Percentiles rank a stretch among this genome's conserved stretches.
Evolutionary conservation across 2,113 vertebrate genomes (phyloP).

Genomic region (Laticauda laticaudata): DNA sequence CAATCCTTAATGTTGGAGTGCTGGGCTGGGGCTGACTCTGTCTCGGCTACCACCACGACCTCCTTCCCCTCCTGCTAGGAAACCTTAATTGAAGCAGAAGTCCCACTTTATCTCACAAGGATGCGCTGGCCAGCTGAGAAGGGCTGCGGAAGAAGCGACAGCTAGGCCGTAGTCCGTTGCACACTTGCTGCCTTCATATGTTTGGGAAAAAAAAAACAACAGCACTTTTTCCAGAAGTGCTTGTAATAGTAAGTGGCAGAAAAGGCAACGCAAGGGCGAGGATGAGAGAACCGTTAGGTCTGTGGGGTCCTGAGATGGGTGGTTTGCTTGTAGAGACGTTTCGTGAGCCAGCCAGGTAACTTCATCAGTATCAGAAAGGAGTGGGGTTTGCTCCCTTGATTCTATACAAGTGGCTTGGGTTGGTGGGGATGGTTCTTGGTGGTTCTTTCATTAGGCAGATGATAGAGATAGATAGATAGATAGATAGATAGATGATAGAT

Average conservation of each 20-base stretch:
- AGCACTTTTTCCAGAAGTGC: not conserved
- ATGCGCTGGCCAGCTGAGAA: not conserved
- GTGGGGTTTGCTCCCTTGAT: not conserved
- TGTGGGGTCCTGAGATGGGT: not conserved
- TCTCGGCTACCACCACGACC: conserved; percentile 55
- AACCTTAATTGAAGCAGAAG: conserved; percentile 32
- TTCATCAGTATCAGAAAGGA: too few relatives aligned
- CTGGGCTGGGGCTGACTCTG: conserved; percentile 63
- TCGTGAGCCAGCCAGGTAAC: not conserved
- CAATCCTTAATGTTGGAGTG: conserved; percentile 61
- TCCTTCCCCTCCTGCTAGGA: conserved; percentile 58
- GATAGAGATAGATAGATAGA: too few relatives aligned
- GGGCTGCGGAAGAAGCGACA: not conserved
- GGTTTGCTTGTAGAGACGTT: not conserved
- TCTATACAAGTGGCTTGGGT: not conserved
- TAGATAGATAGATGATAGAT: too few relatives aligned
- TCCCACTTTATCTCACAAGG: not conserved
- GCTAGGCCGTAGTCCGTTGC: not conserved
- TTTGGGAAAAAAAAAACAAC: not conserved
- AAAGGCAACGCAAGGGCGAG: rapidly evolving
- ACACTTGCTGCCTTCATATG: not conserved
- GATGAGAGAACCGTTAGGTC: not conserved
- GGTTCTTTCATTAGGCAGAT: not conserved
- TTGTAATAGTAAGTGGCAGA: not conserved
- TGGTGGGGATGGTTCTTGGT: not conserved